Evolutionary conservation across 2,113 vertebrate species (phyloP), one percentile per base, ranked within the genome.

Genomic region (Lethenteron camtschaticum): DNA sequence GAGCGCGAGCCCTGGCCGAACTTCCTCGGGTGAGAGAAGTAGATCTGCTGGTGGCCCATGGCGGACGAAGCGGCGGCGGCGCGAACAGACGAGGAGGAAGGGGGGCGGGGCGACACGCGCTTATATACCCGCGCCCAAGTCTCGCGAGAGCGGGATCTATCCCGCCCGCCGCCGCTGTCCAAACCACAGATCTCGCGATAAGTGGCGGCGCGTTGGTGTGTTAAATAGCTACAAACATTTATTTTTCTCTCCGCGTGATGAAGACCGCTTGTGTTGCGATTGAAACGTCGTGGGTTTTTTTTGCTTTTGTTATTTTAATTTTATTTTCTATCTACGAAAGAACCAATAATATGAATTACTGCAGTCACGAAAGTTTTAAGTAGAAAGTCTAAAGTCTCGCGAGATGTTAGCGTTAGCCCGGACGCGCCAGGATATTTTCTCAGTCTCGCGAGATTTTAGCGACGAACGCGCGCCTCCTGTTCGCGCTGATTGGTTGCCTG

Each of bases 41-140:
- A 97, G 71, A 96, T 87, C 82, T 97, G 92, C 77, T 96, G 90
- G 12, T 96, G 90, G 0, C 92, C 92, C 90, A 96, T 95, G 63
- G 63, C 10, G n/a, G 63, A 9, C 76, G 76, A 80, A 78, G 79
- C 79, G 74, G 71, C 76, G 16, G 76, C 70, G 72, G 72, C 69
- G 24, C 73, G 57, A 70, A 68, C 70, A 56, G 70, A 72, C n/a
- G 56, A 80, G 82, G 90, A 86, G 57, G 83, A 85, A 77, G 68
- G 75, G 71, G 10, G 10, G 8, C 1, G 0, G 3, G 1, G 0
- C 75, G 81, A 80, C 83, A 16, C 58, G 80, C 76, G 79, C 79
- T 76, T 20, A 81, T 76, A 73, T 76, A 71, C 8, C 10, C 18
- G 13, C 57, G 12, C 20, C 41, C 41, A 41, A 41, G 41, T 41